Base-by-base conservation (phyloP, 2,888 invertebrate species). In the Electrophaes corylata region DNA sequence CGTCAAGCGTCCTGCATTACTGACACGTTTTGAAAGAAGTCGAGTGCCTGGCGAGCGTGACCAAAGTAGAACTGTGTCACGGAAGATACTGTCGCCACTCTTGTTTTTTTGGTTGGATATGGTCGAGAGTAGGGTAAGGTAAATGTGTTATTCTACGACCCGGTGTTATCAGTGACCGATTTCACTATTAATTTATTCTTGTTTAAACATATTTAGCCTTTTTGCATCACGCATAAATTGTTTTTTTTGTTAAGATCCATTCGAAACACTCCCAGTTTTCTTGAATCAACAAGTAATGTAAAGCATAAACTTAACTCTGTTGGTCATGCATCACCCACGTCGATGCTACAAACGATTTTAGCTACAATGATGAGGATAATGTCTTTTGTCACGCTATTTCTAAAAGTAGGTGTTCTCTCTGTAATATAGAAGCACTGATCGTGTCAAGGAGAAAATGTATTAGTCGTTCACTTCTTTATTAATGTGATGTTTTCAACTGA, bases 1-100 rank as follows among this genome's bases (percentile, higher is more conserved):
- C 20, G 71, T 79, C 71, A 41, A 65, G 79, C 78, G 78, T 74
- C 78, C 78, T 64, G 76, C 62, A 75, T 77, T 78, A 76, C 75
- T 81, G 73, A 79, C 79, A 81, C 78, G 72, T 81, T 84, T 81
- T 73, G 64, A 72, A 75, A 69, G 69, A 79, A 75, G 74, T 74
- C 65, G 67, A 74, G 79, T 78, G 75, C 68, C 68, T 74, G 75
- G 75, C 66, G 72, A 75, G 75, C 79, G 78, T 78, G 78, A 76
- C 78, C 65, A 73, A 80, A 81, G 73, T 81, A 75, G 67, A 72
- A 76, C 74, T 65, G 68, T 70, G 66, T 70, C 65, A 3, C 33
- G 69, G 69, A 71, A 70, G 67, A 69, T 66, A 66, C 66, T 66
- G 69, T 10, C 26, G 10, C 64, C 60, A 68, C 65, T 67, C 71